Evolutionary conservation across 2,797 vertebrate genomes (phyloP).

Genomic region (Crossoptilon crossoptilon): DNA sequence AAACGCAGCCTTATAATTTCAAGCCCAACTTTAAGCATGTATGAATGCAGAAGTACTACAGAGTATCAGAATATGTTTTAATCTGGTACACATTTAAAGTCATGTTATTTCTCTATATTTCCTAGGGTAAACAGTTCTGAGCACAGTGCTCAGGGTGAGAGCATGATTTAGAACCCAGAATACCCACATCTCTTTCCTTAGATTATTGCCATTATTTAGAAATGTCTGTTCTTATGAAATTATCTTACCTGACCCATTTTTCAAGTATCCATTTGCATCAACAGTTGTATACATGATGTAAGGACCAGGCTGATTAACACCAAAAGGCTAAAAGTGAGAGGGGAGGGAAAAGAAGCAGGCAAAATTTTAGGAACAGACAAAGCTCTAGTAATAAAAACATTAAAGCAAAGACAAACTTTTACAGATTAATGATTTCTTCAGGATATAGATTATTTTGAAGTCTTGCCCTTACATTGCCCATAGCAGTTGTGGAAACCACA

Average conservation of each 20-base stretch:
- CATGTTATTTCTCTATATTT: background rate
- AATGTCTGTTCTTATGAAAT: background rate
- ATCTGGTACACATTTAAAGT: background rate
- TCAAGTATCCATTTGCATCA: conserved; percentile 93
- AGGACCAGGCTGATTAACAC: conserved; percentile 97
- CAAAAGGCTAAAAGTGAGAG: conserved; percentile 88
- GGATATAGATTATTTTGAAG: background rate
- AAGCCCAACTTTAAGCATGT: background rate
- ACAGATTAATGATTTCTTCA: background rate
- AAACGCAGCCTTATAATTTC: background rate
- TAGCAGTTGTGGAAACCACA: background rate
- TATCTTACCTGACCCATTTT: conserved; percentile 94
- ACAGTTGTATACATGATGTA: conserved; percentile 97
- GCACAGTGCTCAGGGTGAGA: background rate
- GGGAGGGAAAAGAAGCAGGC: background rate
- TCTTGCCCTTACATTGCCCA: background rate
- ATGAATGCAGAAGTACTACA: background rate
- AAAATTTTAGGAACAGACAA: background rate
- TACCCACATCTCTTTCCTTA: background rate
- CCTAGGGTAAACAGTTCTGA: background rate
- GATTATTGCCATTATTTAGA: background rate
- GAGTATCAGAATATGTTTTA: background rate
- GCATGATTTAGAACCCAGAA: background rate
- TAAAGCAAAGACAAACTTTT: background rate
- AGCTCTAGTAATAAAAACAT: background rate